phyloP scores from a whole-genome alignment of 2,113 vertebrate genomes.

The Mustela nigripes region DNA sequence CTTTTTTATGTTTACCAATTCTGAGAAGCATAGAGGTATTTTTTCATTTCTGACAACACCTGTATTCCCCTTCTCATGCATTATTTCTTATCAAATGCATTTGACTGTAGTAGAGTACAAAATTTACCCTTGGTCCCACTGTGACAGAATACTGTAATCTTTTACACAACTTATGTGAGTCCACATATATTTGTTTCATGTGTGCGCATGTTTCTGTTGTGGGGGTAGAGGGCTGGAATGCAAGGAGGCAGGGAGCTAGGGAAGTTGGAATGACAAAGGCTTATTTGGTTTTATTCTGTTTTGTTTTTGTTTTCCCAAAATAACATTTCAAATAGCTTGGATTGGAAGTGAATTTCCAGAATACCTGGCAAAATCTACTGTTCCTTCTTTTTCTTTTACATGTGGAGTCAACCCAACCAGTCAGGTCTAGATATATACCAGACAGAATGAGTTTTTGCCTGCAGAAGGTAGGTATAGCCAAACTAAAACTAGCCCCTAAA shows the following conservation, averaged over 20 bases:
- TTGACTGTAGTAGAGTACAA: constrained; percentile 32
- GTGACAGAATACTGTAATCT: constrained; percentile 59
- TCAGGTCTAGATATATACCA: not conserved
- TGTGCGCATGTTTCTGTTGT: constrained; percentile 14
- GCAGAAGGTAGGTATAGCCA: not conserved
- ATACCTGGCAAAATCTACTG: not conserved
- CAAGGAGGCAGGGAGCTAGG: not conserved
- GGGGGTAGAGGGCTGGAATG: not conserved
- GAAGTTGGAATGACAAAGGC: constrained; percentile 8
- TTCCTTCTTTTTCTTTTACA: not conserved
- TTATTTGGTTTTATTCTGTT: constrained; percentile 55
- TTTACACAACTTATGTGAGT: constrained; percentile 33
- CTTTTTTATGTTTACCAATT: constrained; percentile 42
- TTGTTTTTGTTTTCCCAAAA: not conserved
- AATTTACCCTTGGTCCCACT: constrained; percentile 23
- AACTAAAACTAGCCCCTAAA: constrained; percentile 1
- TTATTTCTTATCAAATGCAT: constrained; percentile 73
- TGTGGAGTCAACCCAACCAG: constrained; percentile 11
- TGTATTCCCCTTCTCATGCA: constrained; percentile 50
- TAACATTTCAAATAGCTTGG: constrained; percentile 46
- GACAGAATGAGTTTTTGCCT: not conserved
- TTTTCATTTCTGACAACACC: constrained; percentile 59
- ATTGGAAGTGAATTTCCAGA: constrained; percentile 55
- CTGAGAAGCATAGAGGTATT: constrained; percentile 39
- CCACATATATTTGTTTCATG: constrained; percentile 41